A percentile compares a stretch with the other conserved stretches of the same genome.
Evolutionary conservation across 2,888 invertebrate genomes (phyloP).

Genomic region (Pheosia gnoma): DNA sequence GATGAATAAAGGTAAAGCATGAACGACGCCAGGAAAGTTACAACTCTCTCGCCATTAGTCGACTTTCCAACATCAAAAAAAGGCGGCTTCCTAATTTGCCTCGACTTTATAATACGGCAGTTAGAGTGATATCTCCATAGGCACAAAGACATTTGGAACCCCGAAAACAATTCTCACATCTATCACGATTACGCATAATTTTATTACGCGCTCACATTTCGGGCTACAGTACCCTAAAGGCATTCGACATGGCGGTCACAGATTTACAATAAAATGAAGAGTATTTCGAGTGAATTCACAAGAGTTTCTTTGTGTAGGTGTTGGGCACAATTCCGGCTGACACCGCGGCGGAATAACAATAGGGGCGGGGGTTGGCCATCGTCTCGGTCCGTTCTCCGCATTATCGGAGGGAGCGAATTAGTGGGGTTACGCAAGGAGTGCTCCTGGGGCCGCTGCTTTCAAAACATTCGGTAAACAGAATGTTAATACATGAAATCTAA

Average conservation of each 20-base stretch:
- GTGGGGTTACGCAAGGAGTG: slow-evolving; percentile 41
- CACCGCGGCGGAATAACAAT: slow-evolving; percentile 59
- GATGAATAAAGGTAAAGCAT: neutral
- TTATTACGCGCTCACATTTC: slow-evolving; percentile 36
- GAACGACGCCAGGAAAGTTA: neutral
- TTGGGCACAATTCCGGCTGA: slow-evolving; percentile 50
- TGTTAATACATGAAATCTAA: slow-evolving; percentile 7
- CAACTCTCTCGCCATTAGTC: neutral
- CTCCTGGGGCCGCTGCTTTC: slow-evolving; percentile 28
- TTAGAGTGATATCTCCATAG: neutral
- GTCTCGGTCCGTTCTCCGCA: slow-evolving; percentile 21
- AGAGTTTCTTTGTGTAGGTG: slow-evolving; percentile 60
- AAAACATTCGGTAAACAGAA: slow-evolving; percentile 25
- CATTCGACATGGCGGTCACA: slow-evolving; percentile 63
- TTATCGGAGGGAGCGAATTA: slow-evolving; percentile 41
- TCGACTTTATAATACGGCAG: neutral
- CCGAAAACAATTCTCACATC: slow-evolving; percentile 16
- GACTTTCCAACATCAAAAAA: neutral
- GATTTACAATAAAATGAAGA: slow-evolving; percentile 67
- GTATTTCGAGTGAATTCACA: slow-evolving; percentile 60
- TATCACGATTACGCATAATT: slow-evolving; percentile 45
- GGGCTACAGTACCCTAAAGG: slow-evolving; percentile 32
- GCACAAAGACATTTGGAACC: slow-evolving; percentile 3
- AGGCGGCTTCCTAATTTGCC: neutral
- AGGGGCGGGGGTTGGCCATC: slow-evolving; percentile 39